phyloP scores from a whole-genome alignment of 2,113 vertebrate genomes.

The Collichthys lucidus region DNA sequence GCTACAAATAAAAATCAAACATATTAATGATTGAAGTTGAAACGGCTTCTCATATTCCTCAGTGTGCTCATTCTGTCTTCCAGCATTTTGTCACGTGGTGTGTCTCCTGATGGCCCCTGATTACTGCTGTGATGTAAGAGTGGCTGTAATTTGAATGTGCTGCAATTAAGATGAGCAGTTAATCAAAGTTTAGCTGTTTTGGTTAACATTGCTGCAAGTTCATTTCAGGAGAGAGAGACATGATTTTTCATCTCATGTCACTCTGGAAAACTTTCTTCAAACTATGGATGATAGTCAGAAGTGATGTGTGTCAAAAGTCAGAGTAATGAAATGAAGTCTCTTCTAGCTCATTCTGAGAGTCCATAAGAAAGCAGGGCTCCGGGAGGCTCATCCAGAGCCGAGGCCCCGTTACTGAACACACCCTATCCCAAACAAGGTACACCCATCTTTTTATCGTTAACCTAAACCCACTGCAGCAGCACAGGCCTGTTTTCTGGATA shows the following conservation, averaged over 20 bases:
- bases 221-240: background rate
- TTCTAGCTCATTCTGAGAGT: background rate
- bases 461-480: background rate
- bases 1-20: background rate
- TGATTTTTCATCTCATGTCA: background rate
- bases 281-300: background rate
- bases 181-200: conserved; percentile 14
- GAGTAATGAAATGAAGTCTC: background rate
- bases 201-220: background rate
- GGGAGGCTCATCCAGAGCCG: no score
- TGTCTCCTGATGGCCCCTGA: conserved; percentile 4
- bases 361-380: background rate
- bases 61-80: background rate
- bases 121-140: conserved; percentile 21
- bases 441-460: background rate
- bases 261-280: background rate
- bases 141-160: conserved; percentile 17
- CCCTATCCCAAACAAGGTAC: no score
- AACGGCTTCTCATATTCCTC: background rate
- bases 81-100: background rate
- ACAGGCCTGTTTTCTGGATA: background rate
- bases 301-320: background rate
- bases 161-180: conserved; percentile 17
- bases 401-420: no score
- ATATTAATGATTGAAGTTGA: background rate